Evolutionary conservation across 2,113 vertebrate genomes (phyloP).

Genomic region (Poicephalus meyeri): DNA sequence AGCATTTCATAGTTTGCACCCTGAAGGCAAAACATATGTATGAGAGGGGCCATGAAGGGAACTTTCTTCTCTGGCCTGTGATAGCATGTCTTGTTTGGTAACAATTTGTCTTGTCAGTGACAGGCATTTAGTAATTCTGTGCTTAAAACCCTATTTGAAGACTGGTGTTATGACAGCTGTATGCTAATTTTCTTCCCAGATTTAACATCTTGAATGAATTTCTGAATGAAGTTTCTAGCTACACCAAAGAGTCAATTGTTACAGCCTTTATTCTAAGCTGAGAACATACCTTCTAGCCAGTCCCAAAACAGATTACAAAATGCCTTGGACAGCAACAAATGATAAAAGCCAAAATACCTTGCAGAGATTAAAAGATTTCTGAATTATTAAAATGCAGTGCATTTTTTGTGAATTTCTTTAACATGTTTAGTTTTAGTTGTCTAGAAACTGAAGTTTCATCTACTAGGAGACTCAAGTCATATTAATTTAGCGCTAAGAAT

Average conservation of each 20-base stretch:
- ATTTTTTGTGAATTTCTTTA: neutral
- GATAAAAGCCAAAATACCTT: neutral
- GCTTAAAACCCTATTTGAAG: neutral
- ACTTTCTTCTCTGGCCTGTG: neutral
- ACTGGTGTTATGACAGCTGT: slow-evolving; percentile 17
- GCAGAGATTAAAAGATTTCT: neutral
- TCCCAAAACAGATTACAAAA: neutral
- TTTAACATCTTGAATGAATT: neutral
- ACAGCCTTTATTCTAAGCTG: neutral
- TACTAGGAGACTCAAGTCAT: neutral
- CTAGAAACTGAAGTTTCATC: neutral
- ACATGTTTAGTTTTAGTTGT: neutral
- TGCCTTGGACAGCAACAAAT: neutral
- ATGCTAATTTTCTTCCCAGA: neutral
- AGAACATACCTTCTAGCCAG: neutral
- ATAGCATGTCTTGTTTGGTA: neutral
- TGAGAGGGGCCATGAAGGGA: neutral
- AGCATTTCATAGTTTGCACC: neutral
- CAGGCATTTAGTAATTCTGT: neutral
- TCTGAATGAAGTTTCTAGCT: neutral
- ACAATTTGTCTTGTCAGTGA: neutral
- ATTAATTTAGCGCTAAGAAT: neutral
- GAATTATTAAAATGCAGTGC: neutral
- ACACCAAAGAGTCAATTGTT: neutral
- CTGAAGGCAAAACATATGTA: neutral